Evolutionary conservation across 2,888 invertebrate genomes (phyloP), one percentile per base, ranked within the genome.

Genomic region (Schrankia costaestrigalis): DNA sequence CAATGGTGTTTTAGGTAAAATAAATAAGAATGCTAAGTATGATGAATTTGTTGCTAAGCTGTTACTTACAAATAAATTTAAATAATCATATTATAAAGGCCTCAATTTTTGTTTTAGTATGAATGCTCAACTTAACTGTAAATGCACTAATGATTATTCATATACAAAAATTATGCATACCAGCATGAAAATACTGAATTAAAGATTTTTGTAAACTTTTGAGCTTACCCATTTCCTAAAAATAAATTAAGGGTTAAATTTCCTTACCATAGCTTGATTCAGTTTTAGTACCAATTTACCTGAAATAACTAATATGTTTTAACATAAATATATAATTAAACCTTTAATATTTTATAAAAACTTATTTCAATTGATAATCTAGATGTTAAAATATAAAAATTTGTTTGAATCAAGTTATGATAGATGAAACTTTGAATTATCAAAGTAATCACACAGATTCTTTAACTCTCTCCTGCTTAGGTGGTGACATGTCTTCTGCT

Each of bases 181-280:
- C 11, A 4, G n/a, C 4, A 24, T 24, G 11, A 24, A 8, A n/a
- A 22, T 22, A 22, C 9, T 5, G 10, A 22, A 25, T 25, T 13
- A 13, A 3, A n/a, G n/a, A 36, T 58, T 56, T 80, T 82, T 85
- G 85, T 84, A 86, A 85, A 86, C 85, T 85, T 87, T 86, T 86
- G 86, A 84, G 83, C 71, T 71, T 49, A 72, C 71, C 68, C 73
- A 77, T 75, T 68, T 76, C 74, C 72, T 74, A 71, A 72, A 82
- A 79, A 70, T 68, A 77, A 81, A 71, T 61, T 56, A 69, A 78
- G 78, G 78, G 70, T 76, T 70, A 72, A 31, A 19, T 33, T 31
- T 40, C 32, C 27, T 35, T 46, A 46, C 39, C 41, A 48, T 33
- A 36, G 9, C 56, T 58, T 55, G 52, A 53, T 56, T 56, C 48